Conservation (phyloP, 2,888 invertebrate genomes). For the Ennomos erosarius region DNA sequence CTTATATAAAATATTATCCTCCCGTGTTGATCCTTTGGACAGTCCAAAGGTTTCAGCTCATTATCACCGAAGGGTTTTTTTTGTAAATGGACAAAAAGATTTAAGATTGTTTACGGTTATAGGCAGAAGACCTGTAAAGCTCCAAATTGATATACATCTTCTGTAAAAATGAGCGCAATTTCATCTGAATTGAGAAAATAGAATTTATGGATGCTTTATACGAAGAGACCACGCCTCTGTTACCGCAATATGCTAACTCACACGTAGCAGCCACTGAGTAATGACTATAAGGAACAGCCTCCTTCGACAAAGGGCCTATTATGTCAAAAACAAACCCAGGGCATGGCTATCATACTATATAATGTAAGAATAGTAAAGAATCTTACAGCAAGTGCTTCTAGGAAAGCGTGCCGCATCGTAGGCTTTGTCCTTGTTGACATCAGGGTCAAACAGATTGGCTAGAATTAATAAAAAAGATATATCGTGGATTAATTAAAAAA, state of each 20-base stretch:
- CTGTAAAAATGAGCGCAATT: conserved; percentile 38
- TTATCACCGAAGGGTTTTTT: too few relatives aligned
- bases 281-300: conserved; percentile 64
- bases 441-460: too few relatives aligned
- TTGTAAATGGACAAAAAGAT: too few relatives aligned
- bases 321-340: conserved; percentile 76
- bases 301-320: conserved; percentile 72
- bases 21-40: too few relatives aligned
- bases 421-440: too few relatives aligned
- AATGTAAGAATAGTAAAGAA: conserved; percentile 13
- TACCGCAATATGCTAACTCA: conserved; percentile 61
- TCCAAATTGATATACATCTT: conserved; percentile 30
- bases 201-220: conserved; percentile 43
- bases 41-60: too few relatives aligned
- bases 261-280: conserved; percentile 57
- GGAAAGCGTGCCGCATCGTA: too few relatives aligned
- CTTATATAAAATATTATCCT: too few relatives aligned
- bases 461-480: too few relatives aligned
- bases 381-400: conserved; percentile 5
- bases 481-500: too few relatives aligned
- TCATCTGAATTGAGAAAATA: conserved; percentile 40
- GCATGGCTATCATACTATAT: conserved; percentile 9
- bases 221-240: conserved; percentile 38
- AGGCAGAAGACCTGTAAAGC: neutral
- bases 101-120: too few relatives aligned